Evolutionary conservation across 2,888 invertebrate species (phyloP).

Genomic region (Microplitis deprimator): DNA sequence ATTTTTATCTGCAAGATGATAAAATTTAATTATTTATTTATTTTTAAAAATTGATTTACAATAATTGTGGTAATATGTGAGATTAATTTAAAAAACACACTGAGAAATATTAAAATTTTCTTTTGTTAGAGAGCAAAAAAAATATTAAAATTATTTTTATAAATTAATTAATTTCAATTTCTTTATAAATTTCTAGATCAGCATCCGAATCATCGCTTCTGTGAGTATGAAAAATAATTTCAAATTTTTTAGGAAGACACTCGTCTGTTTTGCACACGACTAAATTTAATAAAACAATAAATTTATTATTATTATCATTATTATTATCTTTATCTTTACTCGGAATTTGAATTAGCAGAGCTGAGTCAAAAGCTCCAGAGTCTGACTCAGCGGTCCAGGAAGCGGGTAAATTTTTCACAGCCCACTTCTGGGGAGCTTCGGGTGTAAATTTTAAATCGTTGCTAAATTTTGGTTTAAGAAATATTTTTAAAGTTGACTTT

Average conservation of each 20-base stretch:
- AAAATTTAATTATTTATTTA: too few species aligned
- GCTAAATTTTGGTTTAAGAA: constrained; percentile 70
- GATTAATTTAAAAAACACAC: neutral
- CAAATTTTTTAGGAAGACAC: constrained; percentile 63
- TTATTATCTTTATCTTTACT: constrained; percentile 44
- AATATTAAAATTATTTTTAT: neutral
- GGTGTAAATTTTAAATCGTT: constrained; percentile 74
- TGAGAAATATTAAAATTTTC: neutral
- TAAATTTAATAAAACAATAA: constrained; percentile 60
- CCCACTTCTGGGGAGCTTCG: constrained; percentile 76
- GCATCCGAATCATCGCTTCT: constrained; percentile 55
- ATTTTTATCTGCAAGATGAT: too few species aligned
- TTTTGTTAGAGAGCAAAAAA: neutral
- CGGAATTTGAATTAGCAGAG: constrained; percentile 58
- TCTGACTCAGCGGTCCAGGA: constrained; percentile 54
- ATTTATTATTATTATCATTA: constrained; percentile 40
- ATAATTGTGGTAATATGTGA: too few species aligned
- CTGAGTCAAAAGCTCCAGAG: constrained; percentile 54
- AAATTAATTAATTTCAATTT: constrained; percentile 55
- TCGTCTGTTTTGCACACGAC: constrained; percentile 62
- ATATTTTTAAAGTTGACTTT: constrained; percentile 69
- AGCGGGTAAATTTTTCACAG: constrained; percentile 66
- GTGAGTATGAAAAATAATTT: constrained; percentile 56
- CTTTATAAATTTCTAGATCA: constrained; percentile 53
- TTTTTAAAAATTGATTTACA: too few species aligned